These are phyloP conservation scores for Amphipoea lucens DNA, from an alignment of 2,888 invertebrate genomes.

Conservation along the genomic window DNA sequence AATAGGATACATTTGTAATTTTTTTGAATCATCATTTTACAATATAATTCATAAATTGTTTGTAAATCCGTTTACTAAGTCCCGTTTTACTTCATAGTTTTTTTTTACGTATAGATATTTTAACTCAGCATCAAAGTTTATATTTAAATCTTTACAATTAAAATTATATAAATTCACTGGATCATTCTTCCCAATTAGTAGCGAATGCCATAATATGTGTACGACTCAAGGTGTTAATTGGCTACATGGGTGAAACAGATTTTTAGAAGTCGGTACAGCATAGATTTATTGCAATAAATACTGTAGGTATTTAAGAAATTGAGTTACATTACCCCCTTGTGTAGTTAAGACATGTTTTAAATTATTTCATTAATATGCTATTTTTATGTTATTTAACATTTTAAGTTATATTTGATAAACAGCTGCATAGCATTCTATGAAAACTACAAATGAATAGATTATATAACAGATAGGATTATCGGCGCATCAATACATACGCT, in stretches of 20 bases:
- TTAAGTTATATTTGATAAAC: constrained; percentile 40
- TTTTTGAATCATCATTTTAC: neutral
- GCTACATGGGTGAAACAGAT: neutral
- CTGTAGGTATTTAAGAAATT: constrained; percentile 19
- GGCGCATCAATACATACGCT: neutral
- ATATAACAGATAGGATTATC: neutral
- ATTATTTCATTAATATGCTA: constrained; percentile 32
- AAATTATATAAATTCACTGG: constrained; percentile 36
- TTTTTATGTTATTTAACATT: constrained; percentile 11
- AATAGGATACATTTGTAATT: neutral
- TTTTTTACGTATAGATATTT: constrained; percentile 1
- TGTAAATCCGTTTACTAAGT: neutral
- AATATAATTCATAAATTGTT: neutral
- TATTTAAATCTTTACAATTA: constrained; percentile 19
- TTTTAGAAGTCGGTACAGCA: neutral
- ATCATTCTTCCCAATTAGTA: constrained; percentile 11
- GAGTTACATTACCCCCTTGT: constrained; percentile 1
- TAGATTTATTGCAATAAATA: constrained; percentile 25
- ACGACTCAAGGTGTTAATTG: neutral
- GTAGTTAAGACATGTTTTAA: constrained; percentile 1
- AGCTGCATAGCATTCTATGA: constrained; percentile 38
- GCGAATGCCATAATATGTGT: neutral
- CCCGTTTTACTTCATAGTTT: neutral
- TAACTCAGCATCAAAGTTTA: constrained; percentile 22
- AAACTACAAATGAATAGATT: constrained; percentile 29